A percentile compares a stretch with the other conserved stretches of the same genome.
Evolutionary conservation across 2,888 invertebrate genomes (phyloP).

Genomic region (Diarsia dahlii): DNA sequence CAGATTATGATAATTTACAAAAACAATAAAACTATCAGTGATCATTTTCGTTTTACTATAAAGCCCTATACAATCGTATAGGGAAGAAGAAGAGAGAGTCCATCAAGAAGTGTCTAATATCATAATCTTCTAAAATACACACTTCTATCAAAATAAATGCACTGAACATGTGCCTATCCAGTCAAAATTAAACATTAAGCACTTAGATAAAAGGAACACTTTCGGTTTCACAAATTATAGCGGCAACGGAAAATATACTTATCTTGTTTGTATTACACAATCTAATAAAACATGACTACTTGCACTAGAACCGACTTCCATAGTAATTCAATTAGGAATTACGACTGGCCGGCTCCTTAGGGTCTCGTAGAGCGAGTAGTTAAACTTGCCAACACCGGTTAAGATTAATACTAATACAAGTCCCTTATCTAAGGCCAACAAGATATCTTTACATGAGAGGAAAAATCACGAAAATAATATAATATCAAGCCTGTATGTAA

Average conservation of each 20-base stretch:
- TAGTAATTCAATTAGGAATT: constrained; percentile 61
- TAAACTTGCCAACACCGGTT: constrained; percentile 48
- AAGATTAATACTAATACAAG: constrained; percentile 47
- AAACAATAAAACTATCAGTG: no score
- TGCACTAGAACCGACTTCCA: constrained; percentile 29
- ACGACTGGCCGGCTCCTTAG: constrained; percentile 43
- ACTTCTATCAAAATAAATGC: no score
- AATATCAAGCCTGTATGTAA: no score
- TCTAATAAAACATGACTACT: constrained; percentile 38
- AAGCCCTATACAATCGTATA: no score
- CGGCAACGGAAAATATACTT: not conserved
- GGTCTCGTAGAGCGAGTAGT: constrained; percentile 35
- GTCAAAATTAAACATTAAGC: no score
- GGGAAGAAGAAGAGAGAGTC: no score
- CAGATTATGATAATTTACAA: no score
- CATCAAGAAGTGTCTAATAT: no score
- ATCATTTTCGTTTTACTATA: no score
- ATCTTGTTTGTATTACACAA: constrained; percentile 33
- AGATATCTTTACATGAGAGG: constrained; percentile 11
- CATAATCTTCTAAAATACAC: no score
- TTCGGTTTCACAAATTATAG: not conserved
- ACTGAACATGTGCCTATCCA: no score
- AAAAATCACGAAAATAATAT: constrained; percentile 22
- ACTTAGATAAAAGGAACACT: no score
- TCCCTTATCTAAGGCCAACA: constrained; percentile 30